Percentiles rank a stretch among this genome's conserved stretches.
These are phyloP conservation scores for Laspeyria flexula DNA, from an alignment of 2,888 invertebrate species.

Conservation along the genomic window DNA sequence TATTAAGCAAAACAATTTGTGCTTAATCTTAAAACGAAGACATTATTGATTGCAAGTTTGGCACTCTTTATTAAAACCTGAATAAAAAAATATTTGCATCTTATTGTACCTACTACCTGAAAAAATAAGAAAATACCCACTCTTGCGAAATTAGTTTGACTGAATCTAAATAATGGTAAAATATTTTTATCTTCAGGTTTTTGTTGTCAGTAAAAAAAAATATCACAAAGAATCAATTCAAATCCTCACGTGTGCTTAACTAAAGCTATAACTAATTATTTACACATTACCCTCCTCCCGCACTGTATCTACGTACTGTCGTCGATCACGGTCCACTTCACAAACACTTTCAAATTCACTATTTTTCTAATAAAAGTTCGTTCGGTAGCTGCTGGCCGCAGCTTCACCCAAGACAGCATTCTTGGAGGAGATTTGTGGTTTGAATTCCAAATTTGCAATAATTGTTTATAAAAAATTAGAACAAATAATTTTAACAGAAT, in stretches of 20 bases:
- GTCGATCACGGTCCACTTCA: slow-evolving; percentile 54
- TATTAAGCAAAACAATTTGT: slow-evolving; percentile 31
- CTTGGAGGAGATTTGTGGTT: slow-evolving; percentile 59
- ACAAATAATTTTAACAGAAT: background rate
- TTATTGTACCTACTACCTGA: slow-evolving; percentile 3
- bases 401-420: slow-evolving; percentile 83
- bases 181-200: slow-evolving; percentile 41
- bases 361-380: slow-evolving; percentile 57
- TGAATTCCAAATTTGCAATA: slow-evolving; percentile 5
- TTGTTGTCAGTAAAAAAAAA: slow-evolving; percentile 40
- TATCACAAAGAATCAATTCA: slow-evolving; percentile 71
- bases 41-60: slow-evolving; percentile 33
- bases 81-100: slow-evolving; percentile 37
- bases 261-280: slow-evolving; percentile 62
- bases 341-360: slow-evolving; percentile 66
- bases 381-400: slow-evolving; percentile 59
- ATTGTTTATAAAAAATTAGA: background rate
- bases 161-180: background rate
- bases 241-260: slow-evolving; percentile 79
- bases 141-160: background rate
- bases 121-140: background rate
- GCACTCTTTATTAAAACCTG: slow-evolving; percentile 40
- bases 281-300: slow-evolving; percentile 73
- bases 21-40: slow-evolving; percentile 20
- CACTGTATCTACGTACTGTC: too few relatives aligned